Conservation (phyloP, 2,797 vertebrate genomes). For the Anas acuta region DNA sequence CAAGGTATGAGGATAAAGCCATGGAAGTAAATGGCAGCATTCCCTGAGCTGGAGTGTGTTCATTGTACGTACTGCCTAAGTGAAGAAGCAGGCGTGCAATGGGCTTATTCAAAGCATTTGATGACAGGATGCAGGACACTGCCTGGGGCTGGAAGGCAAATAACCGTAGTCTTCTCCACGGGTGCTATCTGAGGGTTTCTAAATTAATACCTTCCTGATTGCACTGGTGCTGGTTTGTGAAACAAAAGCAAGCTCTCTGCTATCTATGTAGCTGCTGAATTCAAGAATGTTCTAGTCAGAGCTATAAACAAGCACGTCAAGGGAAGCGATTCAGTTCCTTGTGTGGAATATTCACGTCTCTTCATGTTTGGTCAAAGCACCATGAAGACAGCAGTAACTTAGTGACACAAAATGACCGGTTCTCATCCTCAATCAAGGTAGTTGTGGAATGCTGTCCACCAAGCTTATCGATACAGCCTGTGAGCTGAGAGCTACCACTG, state of each 20-base stretch:
- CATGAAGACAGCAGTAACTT: neutral
- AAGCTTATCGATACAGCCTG: neutral
- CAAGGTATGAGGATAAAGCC: neutral
- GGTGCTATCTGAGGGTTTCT: neutral
- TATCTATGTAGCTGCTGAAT: neutral
- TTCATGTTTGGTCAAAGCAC: neutral
- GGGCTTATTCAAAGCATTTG: conserved; percentile 25
- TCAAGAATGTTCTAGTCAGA: neutral
- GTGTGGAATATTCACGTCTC: neutral
- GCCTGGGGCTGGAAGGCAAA: conserved; percentile 33
- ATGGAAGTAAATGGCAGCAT: neutral
- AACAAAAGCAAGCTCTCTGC: neutral
- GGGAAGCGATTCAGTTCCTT: neutral
- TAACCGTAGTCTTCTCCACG: conserved; percentile 50
- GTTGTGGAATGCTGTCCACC: neutral
- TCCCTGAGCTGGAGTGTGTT: neutral
- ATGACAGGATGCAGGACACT: conserved; percentile 47
- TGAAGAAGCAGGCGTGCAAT: neutral
- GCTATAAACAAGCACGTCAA: neutral
- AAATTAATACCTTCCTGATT: neutral
- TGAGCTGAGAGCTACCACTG: neutral
- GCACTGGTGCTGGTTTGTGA: neutral
- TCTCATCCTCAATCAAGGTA: neutral
- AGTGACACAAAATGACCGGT: neutral
- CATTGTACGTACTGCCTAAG: fast-evolving